Evolutionary conservation across 2,113 vertebrate genomes (phyloP).

Genomic region (Regulus satrapa): DNA sequence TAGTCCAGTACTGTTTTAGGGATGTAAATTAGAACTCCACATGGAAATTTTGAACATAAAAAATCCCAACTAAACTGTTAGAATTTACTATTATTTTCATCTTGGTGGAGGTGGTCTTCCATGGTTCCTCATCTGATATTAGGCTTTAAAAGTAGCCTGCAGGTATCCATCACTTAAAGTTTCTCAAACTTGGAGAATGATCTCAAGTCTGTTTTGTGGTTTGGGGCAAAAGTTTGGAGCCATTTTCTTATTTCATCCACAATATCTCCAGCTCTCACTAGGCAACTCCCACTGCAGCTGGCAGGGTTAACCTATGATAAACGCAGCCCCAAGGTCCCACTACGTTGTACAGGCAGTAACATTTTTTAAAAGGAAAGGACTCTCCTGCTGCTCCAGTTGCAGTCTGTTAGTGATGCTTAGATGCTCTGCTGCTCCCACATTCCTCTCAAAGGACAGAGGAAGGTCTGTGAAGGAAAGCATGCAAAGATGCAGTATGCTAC

Average conservation of each 20-base stretch:
- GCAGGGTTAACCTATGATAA: slow-evolving; percentile 28
- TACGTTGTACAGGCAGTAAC: neutral
- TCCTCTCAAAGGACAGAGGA: slow-evolving; percentile 2
- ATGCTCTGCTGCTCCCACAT: neutral
- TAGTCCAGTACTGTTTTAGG: neutral
- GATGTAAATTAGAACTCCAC: neutral
- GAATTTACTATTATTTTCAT: neutral
- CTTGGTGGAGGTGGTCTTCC: neutral
- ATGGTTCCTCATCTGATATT: neutral
- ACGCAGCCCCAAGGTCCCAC: neutral
- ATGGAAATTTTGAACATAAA: neutral
- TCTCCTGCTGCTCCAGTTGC: slow-evolving; percentile 6
- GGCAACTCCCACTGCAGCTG: neutral
- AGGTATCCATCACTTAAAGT: neutral
- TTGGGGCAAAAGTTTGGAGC: slow-evolving; percentile 5
- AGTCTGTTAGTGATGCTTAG: neutral
- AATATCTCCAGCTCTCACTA: neutral
- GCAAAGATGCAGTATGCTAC: neutral
- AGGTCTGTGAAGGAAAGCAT: neutral
- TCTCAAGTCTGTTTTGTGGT: neutral
- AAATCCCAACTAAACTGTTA: neutral
- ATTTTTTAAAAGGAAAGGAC: slow-evolving; percentile 42
- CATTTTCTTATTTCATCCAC: slow-evolving; percentile 23
- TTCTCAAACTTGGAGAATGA: neutral
- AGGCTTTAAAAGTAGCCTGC: neutral